These are phyloP conservation scores for Liasis olivaceus DNA, from an alignment of 2,797 vertebrate genomes.

Conservation along the genomic window DNA sequence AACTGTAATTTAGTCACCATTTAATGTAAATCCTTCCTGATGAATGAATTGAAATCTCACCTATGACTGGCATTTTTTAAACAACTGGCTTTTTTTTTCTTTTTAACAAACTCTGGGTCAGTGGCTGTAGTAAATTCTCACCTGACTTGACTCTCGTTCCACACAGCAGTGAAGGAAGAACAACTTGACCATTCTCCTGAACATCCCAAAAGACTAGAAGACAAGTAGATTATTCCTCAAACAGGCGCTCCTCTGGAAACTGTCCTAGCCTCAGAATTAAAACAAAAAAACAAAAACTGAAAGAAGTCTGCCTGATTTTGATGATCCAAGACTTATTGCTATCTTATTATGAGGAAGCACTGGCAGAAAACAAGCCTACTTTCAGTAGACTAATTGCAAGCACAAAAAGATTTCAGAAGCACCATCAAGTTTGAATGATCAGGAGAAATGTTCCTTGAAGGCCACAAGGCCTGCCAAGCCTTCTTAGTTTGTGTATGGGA, in stretches of 20 bases:
- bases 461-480: not conserved
- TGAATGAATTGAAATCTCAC: not conserved
- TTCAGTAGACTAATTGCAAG: not conserved
- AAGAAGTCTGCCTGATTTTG: not conserved
- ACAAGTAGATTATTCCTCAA: not conserved
- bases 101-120: not conserved
- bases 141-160: not conserved
- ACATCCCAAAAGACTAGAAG: not conserved
- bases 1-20: not conserved
- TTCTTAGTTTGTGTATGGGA: not conserved
- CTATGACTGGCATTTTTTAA: not conserved
- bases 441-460: no score
- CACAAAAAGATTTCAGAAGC: not conserved
- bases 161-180: not conserved
- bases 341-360: not conserved
- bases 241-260: not conserved
- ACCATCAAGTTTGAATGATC: not conserved
- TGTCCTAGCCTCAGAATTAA: not conserved
- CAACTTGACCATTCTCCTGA: not conserved
- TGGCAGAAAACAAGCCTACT: not conserved
- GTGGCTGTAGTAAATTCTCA: not conserved
- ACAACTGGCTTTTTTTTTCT: no score
- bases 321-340: not conserved
- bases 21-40: not conserved
- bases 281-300: not conserved